Evolutionary conservation across 1,140 invertebrate species (phyloP), one percentile per base, ranked within the genome.

Genomic region (Drosophila sp.): DNA sequence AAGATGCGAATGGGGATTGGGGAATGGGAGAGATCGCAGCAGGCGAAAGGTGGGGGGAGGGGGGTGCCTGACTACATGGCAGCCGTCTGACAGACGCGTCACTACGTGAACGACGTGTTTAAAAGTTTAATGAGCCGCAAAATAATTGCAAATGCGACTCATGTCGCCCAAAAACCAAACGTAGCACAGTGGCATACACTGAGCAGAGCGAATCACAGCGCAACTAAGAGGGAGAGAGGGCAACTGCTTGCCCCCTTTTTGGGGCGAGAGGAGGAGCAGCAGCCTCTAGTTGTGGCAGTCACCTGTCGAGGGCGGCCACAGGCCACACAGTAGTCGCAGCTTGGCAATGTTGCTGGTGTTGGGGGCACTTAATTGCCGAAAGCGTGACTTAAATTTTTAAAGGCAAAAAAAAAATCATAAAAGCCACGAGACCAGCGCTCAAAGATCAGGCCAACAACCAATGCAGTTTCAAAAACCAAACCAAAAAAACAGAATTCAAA

Each of bases 101-200:
- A 86, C 79, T 91, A 91, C 90, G 90, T 91, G 90, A 80, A 80
- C 79, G 83, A 91, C 90, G 89, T 91, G 90, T 91, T 91, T 91
- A 91, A 91, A 91, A 91, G 80, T 91, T 91, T 91, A 91, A 91
- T 91, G 90, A 91, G 87, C 87, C 87, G 75, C 87, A 87, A 90
- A 90, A 90, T 90, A 90, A 90, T 90, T 90, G 87, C 82, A 90
- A 90, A 90, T 90, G 82, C 76, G 76, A 70, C 86, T 80, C 86
- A 90, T 90, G 86, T 90, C 81, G 75, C 75, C 72, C 80, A 76
- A 81, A 33, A 87, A 80, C 80, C 56, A 87, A 17, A 80, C 80
- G 76, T 83, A 83, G 74, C 76, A 80, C 69, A 72, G 82, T 72
- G 76, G 66, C 60, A 35, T 50, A 55, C 62, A 50, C 44, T 10